Conservation (phyloP, 2,797 vertebrate species). For the Novumbra hubbsi region DNA sequence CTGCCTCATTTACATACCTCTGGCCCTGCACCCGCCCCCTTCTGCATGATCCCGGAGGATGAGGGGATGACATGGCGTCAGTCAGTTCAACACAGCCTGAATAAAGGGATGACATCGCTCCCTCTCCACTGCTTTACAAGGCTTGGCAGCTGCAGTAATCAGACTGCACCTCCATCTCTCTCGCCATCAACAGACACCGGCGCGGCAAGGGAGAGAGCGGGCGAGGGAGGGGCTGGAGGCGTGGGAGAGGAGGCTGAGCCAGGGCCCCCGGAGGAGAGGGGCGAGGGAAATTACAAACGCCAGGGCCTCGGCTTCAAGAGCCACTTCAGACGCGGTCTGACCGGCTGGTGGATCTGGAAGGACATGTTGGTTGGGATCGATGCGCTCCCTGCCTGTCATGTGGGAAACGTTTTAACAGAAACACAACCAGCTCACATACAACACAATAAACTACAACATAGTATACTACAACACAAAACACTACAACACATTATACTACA, state of each 20-base stretch:
- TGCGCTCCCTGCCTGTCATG: background rate
- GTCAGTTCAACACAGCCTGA: constrained; percentile 35
- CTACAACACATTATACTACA: too few relatives aligned
- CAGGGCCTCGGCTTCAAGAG: constrained; percentile 19
- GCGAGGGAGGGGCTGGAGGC: constrained; percentile 34
- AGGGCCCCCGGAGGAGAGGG: constrained; percentile 33
- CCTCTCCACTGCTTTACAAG: constrained; percentile 24
- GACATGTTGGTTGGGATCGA: background rate
- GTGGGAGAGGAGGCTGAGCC: constrained; percentile 33
- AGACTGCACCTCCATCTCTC: constrained; percentile 28
- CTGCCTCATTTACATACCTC: background rate
- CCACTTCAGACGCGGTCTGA: constrained; percentile 20
- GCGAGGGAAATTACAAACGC: constrained; percentile 50
- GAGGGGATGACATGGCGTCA: constrained; percentile 11
- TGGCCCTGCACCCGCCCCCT: background rate
- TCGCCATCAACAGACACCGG: constrained; percentile 30
- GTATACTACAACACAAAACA: too few relatives aligned
- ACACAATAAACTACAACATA: too few relatives aligned
- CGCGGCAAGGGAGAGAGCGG: constrained; percentile 47
- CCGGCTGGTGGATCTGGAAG: background rate
- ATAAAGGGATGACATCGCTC: constrained; percentile 20
- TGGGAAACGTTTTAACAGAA: too few relatives aligned
- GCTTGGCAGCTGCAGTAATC: constrained; percentile 53
- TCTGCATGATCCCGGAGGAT: background rate
- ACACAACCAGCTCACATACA: too few relatives aligned